Base-by-base conservation (phyloP, 2,797 vertebrate genomes). In the Clarias fuscus region DNA sequence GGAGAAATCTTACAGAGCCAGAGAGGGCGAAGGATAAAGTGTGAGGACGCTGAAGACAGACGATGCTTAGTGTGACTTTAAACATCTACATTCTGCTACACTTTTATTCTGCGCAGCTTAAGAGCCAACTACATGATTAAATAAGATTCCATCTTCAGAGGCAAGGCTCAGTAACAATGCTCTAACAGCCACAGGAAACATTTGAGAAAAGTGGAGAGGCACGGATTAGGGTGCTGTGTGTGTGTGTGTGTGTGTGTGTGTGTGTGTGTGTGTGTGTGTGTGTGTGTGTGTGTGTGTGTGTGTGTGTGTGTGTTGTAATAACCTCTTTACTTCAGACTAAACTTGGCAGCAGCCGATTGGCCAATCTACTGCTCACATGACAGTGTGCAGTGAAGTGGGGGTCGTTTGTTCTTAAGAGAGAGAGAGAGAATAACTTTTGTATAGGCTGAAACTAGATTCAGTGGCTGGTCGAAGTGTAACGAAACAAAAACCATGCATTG, bases 331-430 rank as follows among this genome's bases (percentile, higher is more conserved):
- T 82, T 83, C 83, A 88, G 86, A 65, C 83, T 89, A 90, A 87
- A 92, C 93, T 91, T 94, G 94, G 93, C 92, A 22, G 85, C 87
- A 86, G 70, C 82, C 91, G 91, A 95, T 94, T 95, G 94, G 94
- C 86, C 65, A 86, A 87, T 86, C 83, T 84, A 70, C 67, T 78
- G 59, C 88, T 88, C 88, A 89, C 86, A 86, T 92, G 90, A 93
- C n/a, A 87, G 89, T 92, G 88, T 83, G 87, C 61, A 86, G 77
- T 43, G 68, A 53, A 78, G 84, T 83, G 85, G 82, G 82, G 90
- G 83, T 81, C 18, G 88, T 88, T 84, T 83, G 64, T 43, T 89
- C 82, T 67, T 84, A 87, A 90, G 75, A 88, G 72, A 43, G 79
- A 82, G 84, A 84, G 71, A 89, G 84, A 84, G 72, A 80, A 4